Conservation (phyloP, 2,113 vertebrate species). For the crab-eating macaque (Macaca fascicularis) region T2T-MFA8v1.1 NC_088375.1:73977501-73978000, state of each 20-base stretch:
- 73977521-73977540: neutral
- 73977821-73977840: neutral
- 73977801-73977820: neutral
- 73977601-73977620: neutral
- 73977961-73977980: neutral
- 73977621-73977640: neutral
- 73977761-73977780: neutral
- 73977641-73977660: neutral
- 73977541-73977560: neutral
- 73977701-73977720: neutral
- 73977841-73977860: neutral
- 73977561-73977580: neutral
- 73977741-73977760: neutral
- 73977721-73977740: constrained; percentile 30
- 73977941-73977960: neutral
- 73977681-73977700: neutral
- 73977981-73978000: neutral
- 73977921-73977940: neutral
- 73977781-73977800: neutral
- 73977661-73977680: neutral
- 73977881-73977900: neutral
- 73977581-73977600: neutral
- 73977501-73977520: neutral
- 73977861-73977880: neutral
- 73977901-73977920: neutral